Percentiles rank a stretch among this genome's conserved stretches.
Conservation (phyloP, 2,797 vertebrate species). For the Thamnophis elegans region DNA sequence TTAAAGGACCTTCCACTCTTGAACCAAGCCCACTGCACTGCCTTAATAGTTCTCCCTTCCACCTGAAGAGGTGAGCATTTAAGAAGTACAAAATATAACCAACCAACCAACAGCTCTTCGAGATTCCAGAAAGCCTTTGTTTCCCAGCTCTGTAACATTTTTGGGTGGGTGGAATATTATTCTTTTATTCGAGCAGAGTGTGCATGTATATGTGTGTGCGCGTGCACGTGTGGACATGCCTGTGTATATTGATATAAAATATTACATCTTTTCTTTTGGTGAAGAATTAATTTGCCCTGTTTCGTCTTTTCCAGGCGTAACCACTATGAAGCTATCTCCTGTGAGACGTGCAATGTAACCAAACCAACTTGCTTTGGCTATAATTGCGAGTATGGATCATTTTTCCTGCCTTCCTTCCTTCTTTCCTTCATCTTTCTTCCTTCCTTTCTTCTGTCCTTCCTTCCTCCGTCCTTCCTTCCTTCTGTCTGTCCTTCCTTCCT, state of each 20-base stretch:
- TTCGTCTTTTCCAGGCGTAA: conserved; percentile 47
- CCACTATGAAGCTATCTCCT: conserved; percentile 49
- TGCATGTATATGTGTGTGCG: neutral
- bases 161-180: neutral
- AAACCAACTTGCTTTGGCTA: conserved; percentile 59
- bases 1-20: neutral
- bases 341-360: conserved; percentile 47
- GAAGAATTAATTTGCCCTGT: neutral
- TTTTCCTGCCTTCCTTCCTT: neutral
- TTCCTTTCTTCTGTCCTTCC: no score
- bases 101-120: neutral
- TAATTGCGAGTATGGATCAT: conserved; percentile 55
- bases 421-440: neutral
- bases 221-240: no score
- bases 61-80: neutral
- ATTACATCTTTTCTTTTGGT: no score
- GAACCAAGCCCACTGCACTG: neutral
- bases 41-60: neutral
- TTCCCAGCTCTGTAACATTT: neutral
- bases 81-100: neutral
- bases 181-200: neutral
- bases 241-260: neutral
- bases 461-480: no score
- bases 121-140: neutral
- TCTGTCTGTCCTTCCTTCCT: no score